Evolutionary conservation across 2,888 invertebrate species (phyloP).

Genomic region (Onchidella celtica): DNA sequence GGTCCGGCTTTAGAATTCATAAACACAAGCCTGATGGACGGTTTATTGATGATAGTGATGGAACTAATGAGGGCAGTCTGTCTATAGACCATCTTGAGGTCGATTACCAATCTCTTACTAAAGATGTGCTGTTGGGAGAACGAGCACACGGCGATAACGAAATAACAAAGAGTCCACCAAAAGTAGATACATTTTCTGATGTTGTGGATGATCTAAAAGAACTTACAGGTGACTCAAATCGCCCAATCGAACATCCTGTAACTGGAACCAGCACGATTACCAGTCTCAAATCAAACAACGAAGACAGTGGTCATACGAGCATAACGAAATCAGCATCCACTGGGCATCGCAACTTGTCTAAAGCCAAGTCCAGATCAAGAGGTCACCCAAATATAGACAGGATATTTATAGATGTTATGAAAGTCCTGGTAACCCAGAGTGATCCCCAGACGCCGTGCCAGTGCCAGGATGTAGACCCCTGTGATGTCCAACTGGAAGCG

Average conservation of each 20-base stretch:
- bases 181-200: not conserved
- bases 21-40: not conserved
- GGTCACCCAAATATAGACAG: not conserved
- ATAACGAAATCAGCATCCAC: not conserved
- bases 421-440: not conserved
- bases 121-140: not conserved
- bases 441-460: not conserved
- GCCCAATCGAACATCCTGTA: not conserved
- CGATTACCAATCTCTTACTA: not conserved
- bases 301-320: not conserved
- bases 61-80: not conserved
- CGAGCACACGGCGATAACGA: constrained; percentile 12
- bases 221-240: not conserved
- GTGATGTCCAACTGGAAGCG: too few relatives aligned
- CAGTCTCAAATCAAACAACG: not conserved
- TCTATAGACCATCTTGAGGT: not conserved
- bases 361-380: not conserved
- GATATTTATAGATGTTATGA: constrained; percentile 31
- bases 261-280: not conserved
- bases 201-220: not conserved
- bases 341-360: not conserved
- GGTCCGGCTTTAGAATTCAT: not conserved
- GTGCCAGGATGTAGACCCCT: not conserved
- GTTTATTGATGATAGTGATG: not conserved
- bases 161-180: not conserved